Conservation (phyloP, 92 coral and sea anemone species). For the Siderastrea siderea region DNA sequence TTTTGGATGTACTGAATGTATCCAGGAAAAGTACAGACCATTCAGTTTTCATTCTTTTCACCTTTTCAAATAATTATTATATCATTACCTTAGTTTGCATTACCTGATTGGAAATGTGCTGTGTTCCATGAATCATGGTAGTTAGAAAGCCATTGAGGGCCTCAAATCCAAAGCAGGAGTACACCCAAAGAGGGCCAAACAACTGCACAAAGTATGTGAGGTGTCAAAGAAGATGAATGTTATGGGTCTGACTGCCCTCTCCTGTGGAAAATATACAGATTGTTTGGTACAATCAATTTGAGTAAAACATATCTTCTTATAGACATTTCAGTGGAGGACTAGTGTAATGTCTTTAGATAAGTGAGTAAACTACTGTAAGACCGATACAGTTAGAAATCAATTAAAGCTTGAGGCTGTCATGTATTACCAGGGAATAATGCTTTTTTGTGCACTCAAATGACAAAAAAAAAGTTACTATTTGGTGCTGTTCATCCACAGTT, state of each 20-base stretch:
- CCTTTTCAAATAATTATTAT: background rate
- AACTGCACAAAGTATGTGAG: slow-evolving; percentile 49
- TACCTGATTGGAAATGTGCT: slow-evolving; percentile 62
- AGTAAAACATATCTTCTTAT: no score
- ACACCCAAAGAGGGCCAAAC: slow-evolving; percentile 69
- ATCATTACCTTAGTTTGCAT: background rate
- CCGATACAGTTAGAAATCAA: no score
- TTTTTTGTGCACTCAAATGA: no score
- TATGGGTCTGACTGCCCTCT: slow-evolving; percentile 55
- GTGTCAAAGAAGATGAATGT: slow-evolving; percentile 57
- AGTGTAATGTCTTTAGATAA: no score
- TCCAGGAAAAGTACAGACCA: background rate
- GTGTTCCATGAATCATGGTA: slow-evolving; percentile 69
- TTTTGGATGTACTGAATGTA: no score
- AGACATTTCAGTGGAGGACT: no score
- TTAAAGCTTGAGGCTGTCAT: no score
- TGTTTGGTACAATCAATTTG: no score
- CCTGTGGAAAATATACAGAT: slow-evolving; percentile 24
- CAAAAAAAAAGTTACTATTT: no score
- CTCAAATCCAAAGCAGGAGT: slow-evolving; percentile 73
- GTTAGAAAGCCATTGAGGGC: slow-evolving; percentile 66
- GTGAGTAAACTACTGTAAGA: no score
- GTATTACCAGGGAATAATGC: no score
- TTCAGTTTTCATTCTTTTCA: background rate
- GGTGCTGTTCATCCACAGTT: no score